Evolutionary conservation across 2,797 vertebrate species (phyloP).

Genomic region (Anabacerthia variegaticeps): DNA sequence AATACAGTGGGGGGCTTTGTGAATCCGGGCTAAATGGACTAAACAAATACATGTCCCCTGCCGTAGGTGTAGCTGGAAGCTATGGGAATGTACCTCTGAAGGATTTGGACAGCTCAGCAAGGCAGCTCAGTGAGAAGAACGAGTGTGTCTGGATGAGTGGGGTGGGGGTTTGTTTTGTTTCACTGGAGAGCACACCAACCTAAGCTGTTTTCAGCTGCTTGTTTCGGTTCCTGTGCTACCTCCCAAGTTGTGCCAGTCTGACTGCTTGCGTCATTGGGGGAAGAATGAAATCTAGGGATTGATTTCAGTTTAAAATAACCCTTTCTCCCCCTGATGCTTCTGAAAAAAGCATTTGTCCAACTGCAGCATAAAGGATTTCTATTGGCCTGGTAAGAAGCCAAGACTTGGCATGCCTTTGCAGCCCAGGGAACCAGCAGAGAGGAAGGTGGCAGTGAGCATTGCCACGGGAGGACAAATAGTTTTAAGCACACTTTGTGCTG

Average conservation of each 20-base stretch:
- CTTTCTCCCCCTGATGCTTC: not conserved
- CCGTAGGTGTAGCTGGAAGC: accelerated
- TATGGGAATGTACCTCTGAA: not conserved
- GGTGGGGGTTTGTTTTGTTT: not conserved
- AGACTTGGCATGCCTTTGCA: not conserved
- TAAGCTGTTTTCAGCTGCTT: not conserved
- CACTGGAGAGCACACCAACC: not conserved
- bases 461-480: not conserved
- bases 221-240: not conserved
- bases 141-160: not conserved
- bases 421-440: not conserved
- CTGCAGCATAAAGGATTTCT: not conserved
- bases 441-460: not conserved
- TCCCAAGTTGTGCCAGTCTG: not conserved
- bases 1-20: not conserved
- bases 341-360: not conserved
- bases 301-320: not conserved
- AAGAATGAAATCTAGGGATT: not conserved
- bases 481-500: not conserved
- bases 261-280: not conserved
- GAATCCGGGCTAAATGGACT: not conserved
- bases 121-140: not conserved
- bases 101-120: not conserved
- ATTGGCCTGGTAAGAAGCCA: not conserved
- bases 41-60: not conserved